Evolutionary conservation across 2,797 vertebrate genomes (phyloP).

Genomic region (Sebastes steindachneri): DNA sequence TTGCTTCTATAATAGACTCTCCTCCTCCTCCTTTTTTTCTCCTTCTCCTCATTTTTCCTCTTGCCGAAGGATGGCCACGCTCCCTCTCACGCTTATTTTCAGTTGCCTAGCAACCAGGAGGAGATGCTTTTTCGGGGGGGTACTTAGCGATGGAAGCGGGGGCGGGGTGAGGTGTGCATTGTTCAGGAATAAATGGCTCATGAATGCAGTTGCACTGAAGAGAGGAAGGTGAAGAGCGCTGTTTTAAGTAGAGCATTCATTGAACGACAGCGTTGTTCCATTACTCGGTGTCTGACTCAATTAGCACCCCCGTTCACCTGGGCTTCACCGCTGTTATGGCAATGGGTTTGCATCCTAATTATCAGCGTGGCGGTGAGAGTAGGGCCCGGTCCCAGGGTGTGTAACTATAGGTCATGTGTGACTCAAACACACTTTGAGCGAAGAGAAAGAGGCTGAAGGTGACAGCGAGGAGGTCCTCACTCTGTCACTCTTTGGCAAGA

Average conservation of each 20-base stretch:
- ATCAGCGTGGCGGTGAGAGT: not conserved
- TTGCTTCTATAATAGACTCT: not conserved
- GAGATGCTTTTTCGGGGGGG: slow-evolving; percentile 68
- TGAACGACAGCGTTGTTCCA: slow-evolving; percentile 1
- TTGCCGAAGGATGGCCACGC: slow-evolving; percentile 54
- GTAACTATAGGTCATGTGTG: not conserved
- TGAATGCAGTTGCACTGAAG: slow-evolving; percentile 13
- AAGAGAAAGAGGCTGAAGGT: slow-evolving; percentile 1
- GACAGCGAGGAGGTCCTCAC: slow-evolving; percentile 11
- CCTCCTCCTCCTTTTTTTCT: not conserved
- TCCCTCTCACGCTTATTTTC: slow-evolving; percentile 72
- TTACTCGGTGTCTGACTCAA: slow-evolving; percentile 15
- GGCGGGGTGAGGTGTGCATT: slow-evolving; percentile 58
- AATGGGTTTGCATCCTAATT: slow-evolving; percentile 10
- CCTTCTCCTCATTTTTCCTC: slow-evolving; percentile 22
- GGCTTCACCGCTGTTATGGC: not conserved
- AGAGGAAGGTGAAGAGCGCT: not conserved
- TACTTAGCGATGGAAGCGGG: slow-evolving; percentile 55
- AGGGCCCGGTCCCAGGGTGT: not conserved
- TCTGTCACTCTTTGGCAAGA: not conserved
- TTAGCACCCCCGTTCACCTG: slow-evolving; percentile 22
- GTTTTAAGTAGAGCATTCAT: slow-evolving; percentile 17
- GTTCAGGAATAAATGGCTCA: slow-evolving; percentile 51
- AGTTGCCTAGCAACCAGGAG: slow-evolving; percentile 81
- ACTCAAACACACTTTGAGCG: slow-evolving; percentile 3